Evolutionary conservation across 2,797 vertebrate genomes (phyloP), one percentile per base, ranked within the genome.

Genomic region (Smutsia temminckii): DNA sequence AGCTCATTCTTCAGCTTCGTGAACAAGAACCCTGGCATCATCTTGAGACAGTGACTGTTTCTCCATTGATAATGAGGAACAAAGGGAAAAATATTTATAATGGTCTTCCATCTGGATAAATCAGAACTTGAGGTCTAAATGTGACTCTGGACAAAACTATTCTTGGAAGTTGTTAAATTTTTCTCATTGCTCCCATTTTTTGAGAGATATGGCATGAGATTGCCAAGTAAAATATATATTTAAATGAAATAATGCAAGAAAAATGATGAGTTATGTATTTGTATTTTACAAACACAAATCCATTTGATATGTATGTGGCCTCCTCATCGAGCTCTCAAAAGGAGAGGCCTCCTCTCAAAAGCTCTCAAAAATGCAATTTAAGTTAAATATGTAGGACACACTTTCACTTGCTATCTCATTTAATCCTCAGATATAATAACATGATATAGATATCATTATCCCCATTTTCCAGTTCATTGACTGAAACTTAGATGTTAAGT

Each of bases 381-480:
- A 84, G 25, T 81, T 84, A 21, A 83, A 78, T 61, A 86, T 21
- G 49, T 63, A 83, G 13, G 17, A 57, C 16, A 89, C 46, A 81
- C 2, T 59, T 79, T 78, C 27, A 74, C 71, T 93, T 93, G 18
- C 13, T 77, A 49, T 63, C 37, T 94, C 32, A 77, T 40, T 90
- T 75, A 84, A n/a, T 64, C 66, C 14, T 88, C 89, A 94, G 87
- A 92, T 90, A 57, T 21, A 91, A 91, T 93, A 79, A 71, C 23
- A 59, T 21, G 3, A 17, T 78, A 20, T 14, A 69, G 49, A 46
- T 57, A 78, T 59, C n/a, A 64, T 51, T 55, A 64, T 51, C 6
- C 37, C 13, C 34, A 78, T 59, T 94, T 89, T 85, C 72, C 32
- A 88, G 18, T 55, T 89, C 9, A 4, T 18, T 87, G 68, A 69